Base-by-base conservation (phyloP, 2,113 vertebrate species). In the Rutilus rutilus region DNA sequence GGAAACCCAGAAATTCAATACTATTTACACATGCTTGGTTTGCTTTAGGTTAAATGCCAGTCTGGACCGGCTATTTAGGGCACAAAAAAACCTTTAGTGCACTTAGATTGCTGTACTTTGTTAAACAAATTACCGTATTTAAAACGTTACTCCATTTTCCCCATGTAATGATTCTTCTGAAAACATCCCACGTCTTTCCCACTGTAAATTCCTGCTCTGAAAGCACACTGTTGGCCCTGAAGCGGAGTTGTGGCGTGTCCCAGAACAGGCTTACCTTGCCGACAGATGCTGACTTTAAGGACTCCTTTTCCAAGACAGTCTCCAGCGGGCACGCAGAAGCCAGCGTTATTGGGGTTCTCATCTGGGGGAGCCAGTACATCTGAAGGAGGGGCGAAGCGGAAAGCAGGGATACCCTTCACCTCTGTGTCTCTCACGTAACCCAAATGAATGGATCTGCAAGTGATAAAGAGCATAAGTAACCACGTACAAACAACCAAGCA, bases 241-340 rank as follows among this genome's bases (percentile, higher is more conserved):
- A 45, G 73, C 73, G 0, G 25, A 75, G 39, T 47, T 27, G 21
- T 1, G 0, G 25, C 45, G 33, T 21, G 62, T 76, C 42, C 62
- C 17, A 62, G 12, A 47, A 42, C 21, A 6, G 7, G 2, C 78
- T 50, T 92, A 99, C 98, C 98, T 89, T 98, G 94, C 86, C 94
- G 96, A 93, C 98, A 99, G 87, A 95, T 73, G 89, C 97, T 99
- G 94, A 98, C 95, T 27, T 99, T 99, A 67, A 99, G 94, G 83
- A 99, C 94, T 0, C 98, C 98, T 0, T 97, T 95, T 87, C 96
- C 96, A 2, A 97, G 95, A 90, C 98, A 99, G 62, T 98, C 95
- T 3, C 96, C 96, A 6, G 95, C 90, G 0, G 98, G 97, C 39
- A 97, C 93, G 3, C 98, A 99, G 95, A 99, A 99, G 6, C 98